A percentile compares a stretch with the other conserved stretches of the same genome.
Evolutionary conservation across 2,888 invertebrate species (phyloP).

Genomic region (Conchocele bisecta): DNA sequence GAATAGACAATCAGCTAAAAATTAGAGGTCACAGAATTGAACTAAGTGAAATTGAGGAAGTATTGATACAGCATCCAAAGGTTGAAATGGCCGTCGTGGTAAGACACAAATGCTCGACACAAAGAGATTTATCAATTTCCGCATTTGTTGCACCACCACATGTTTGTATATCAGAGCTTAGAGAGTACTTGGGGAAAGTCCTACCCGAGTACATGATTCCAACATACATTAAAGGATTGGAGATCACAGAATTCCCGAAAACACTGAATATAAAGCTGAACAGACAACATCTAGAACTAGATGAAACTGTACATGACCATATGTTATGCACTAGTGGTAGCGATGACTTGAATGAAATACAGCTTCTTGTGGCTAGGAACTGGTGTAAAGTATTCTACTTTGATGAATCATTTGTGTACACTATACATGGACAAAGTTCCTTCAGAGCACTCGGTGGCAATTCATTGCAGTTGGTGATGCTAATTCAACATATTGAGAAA

Average conservation of each 20-base stretch:
- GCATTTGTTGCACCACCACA: conserved; percentile 53
- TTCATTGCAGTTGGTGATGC: conserved; percentile 57
- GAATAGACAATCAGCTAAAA: conserved; percentile 89
- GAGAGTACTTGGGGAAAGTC: conserved; percentile 50
- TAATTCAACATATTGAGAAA: conserved; percentile 49
- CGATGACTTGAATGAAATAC: conserved; percentile 45
- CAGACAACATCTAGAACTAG: conserved; percentile 43
- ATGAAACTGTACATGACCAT: conserved; percentile 47
- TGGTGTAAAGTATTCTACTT: conserved; percentile 53
- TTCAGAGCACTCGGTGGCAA: conserved; percentile 66
- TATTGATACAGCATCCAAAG: conserved; percentile 52
- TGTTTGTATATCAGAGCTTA: conserved; percentile 44
- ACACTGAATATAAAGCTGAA: conserved; percentile 58
- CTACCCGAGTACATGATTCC: conserved; percentile 62
- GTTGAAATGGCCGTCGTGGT: conserved; percentile 58
- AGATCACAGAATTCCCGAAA: conserved; percentile 47
- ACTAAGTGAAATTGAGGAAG: conserved; percentile 89
- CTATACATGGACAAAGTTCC: conserved; percentile 45
- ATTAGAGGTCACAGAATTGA: conserved; percentile 90
- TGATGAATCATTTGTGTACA: conserved; percentile 30
- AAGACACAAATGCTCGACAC: conserved; percentile 30
- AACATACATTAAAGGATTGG: conserved; percentile 44
- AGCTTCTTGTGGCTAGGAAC: conserved; percentile 44
- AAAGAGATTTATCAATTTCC: conserved; percentile 39
- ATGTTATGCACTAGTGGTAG: conserved; percentile 1